A percentile compares a stretch with the other conserved stretches of the same genome.
Conservation (phyloP, 1,140 invertebrate genomes). For the Hyphantria cunea region DNA sequence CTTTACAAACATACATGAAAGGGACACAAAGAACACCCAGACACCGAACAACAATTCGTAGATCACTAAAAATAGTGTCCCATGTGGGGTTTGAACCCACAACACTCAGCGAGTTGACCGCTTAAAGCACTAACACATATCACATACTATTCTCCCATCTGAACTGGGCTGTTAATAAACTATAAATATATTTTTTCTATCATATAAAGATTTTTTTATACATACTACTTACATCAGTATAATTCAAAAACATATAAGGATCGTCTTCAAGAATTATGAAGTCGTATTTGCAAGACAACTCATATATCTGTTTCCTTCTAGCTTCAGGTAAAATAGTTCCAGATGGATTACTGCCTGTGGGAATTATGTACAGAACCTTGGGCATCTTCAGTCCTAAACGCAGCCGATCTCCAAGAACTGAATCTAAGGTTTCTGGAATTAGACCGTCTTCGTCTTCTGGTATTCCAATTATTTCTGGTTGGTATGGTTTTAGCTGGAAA, state of each 20-base stretch:
- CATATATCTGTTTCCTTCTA: constrained; percentile 87
- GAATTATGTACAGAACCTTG: constrained; percentile 84
- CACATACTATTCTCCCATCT: no score
- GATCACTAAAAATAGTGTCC: no score
- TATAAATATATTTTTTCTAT: no score
- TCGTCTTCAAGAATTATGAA: constrained; percentile 92
- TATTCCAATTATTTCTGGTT: constrained; percentile 60
- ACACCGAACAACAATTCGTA: no score
- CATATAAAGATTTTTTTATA: no score
- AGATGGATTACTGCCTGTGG: constrained; percentile 86
- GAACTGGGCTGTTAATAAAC: no score
- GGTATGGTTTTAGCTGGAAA: constrained; percentile 60
- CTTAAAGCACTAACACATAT: no score
- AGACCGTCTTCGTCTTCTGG: constrained; percentile 63
- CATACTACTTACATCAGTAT: constrained; percentile 75
- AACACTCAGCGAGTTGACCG: no score
- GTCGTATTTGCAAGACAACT: constrained; percentile 88
- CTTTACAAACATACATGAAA: no score
- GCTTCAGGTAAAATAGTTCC: constrained; percentile 86
- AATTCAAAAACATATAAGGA: constrained; percentile 91
- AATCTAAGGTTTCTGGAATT: constrained; percentile 51
- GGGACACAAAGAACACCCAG: no score
- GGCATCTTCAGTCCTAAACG: constrained; percentile 81
- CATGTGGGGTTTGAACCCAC: no score
- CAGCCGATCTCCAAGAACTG: constrained; percentile 46